Evolutionary conservation across 2,113 vertebrate species (phyloP), one percentile per base, ranked within the genome.

Genomic region (Verasper variegatus): DNA sequence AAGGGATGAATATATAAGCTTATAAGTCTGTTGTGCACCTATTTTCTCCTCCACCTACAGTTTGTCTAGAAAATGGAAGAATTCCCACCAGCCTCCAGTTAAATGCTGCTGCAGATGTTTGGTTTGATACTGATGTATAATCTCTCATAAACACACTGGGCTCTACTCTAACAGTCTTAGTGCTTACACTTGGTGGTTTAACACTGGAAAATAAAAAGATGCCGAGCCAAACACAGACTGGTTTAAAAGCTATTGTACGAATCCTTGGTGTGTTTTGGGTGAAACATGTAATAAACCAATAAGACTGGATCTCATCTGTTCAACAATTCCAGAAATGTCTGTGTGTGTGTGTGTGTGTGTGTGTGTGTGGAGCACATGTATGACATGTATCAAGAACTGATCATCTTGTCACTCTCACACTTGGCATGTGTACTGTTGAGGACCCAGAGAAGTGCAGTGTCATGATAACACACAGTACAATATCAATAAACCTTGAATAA

Each of bases 61-160:
- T 24, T 40, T 8, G 31, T 31, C 31, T 6, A 7, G 31, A 31
- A 31, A 31, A 31, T 31, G 47, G 26, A 35, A 71, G 35, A 62
- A 85, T 82, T 71, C 55, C 68, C 56, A 67, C 4, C 59, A 70
- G 69, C 64, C 65, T 81, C 47, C 27, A 76, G 61, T 64, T 52
- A 35, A 52, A 67, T 68, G 74, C 72, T 49, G 74, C 55, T 58
- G 20, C 45, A 80, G 74, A 64, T 78, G 82, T 64, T 37, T 59
- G 64, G 17, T 68, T 66, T 74, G 67, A 74, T 56, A 71, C 21
- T 78, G 71, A 80, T 80, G 35, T 71, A 74, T 72, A 65, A 82
- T 78, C 59, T 71, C 62, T 74, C 61, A 66, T 81, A 69, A 78
- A 83, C 70, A 77, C 59, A 59, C 27, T 8, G 58, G 58, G 17